These are phyloP conservation scores for Halictus quadricinctus DNA, from an alignment of 2,888 invertebrate genomes.

Conservation along the genomic window DNA sequence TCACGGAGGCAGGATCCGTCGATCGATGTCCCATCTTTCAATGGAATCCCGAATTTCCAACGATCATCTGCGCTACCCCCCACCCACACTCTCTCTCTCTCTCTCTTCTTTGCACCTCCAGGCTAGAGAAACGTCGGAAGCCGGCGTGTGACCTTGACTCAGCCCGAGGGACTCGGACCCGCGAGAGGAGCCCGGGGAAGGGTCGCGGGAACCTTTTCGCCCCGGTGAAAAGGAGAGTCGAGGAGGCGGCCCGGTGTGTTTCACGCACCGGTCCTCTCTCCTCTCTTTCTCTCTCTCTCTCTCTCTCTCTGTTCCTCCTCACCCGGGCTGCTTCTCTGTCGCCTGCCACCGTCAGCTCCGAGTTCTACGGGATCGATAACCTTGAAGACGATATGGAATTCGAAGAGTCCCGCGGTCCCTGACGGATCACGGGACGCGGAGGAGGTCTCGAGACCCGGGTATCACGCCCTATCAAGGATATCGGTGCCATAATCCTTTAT, in stretches of 20 bases:
- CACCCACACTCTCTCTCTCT: neutral
- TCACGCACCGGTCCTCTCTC: constrained; percentile 39
- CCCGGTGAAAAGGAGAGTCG: constrained; percentile 25
- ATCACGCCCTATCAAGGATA: constrained; percentile 1
- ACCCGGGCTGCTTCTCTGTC: neutral
- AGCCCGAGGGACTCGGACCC: neutral
- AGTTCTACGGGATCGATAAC: constrained; percentile 65
- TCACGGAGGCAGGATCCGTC: neutral
- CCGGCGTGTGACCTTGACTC: constrained; percentile 41
- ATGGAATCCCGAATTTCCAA: neutral
- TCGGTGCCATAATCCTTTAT: neutral
- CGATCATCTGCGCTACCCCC: neutral
- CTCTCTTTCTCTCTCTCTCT: neutral
- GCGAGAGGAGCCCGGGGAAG: constrained; percentile 32
- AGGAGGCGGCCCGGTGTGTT: constrained; percentile 25
- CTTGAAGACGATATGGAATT: constrained; percentile 62
- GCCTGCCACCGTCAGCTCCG: constrained; percentile 12
- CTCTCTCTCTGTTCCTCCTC: neutral
- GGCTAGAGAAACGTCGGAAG: neutral
- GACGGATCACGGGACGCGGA: constrained; percentile 30
- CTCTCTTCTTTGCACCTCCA: too few relatives aligned
- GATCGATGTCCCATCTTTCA: constrained; percentile 8
- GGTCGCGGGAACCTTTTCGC: constrained; percentile 32
- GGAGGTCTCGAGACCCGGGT: constrained; percentile 18
- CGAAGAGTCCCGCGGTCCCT: constrained; percentile 25